Conservation (phyloP, 2,113 vertebrate genomes). For the Camelus bactrianus region DNA sequence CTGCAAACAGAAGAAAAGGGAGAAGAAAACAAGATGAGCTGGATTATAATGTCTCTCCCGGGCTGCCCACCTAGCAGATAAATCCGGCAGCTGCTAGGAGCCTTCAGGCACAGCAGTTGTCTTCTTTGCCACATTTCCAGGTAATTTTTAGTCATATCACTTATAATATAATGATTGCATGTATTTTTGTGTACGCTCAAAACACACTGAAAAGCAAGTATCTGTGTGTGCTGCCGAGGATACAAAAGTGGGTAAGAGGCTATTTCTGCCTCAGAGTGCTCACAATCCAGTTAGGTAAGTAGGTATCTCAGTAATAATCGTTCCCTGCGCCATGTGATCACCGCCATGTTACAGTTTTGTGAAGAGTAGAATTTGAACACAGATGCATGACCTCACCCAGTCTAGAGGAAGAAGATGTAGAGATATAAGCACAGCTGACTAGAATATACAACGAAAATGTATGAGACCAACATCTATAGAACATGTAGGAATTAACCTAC, state of each 20-base stretch:
- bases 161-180: not conserved
- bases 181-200: not conserved
- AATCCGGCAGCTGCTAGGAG: not conserved
- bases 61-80: not conserved
- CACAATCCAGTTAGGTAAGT: not conserved
- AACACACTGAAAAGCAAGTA: not conserved
- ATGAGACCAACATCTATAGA: not conserved
- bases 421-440: not conserved
- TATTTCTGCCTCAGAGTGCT: not conserved
- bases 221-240: not conserved
- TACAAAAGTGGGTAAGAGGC: not conserved
- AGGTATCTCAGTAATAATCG: not conserved
- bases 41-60: not conserved
- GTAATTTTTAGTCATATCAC: not conserved
- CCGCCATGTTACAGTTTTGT: not conserved
- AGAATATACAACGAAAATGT: not conserved
- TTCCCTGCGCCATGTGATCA: too few species aligned
- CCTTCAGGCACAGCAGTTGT: not conserved
- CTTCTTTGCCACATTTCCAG: not conserved
- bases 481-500: not conserved
- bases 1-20: not conserved
- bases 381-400: not conserved
- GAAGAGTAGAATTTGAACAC: not conserved
- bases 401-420: not conserved
- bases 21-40: not conserved